Evolutionary conservation across 2,797 vertebrate genomes (phyloP).

Genomic region (Phylloscopus collybita): DNA sequence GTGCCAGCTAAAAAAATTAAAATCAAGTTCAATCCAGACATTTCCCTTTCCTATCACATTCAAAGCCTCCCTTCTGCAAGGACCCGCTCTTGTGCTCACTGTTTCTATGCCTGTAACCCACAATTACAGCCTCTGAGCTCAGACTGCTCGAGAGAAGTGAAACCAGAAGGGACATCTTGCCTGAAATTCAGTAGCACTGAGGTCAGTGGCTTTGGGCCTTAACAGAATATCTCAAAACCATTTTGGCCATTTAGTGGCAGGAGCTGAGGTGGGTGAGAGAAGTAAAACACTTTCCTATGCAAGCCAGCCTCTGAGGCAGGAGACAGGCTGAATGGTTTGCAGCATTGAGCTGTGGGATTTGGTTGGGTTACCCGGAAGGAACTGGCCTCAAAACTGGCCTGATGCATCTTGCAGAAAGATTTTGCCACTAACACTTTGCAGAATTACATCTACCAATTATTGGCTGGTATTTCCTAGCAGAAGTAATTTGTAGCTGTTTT

Average conservation of each 20-base stretch:
- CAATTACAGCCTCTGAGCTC: constrained; percentile 47
- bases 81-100: not conserved
- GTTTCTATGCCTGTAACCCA: constrained; percentile 36
- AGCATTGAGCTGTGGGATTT: constrained; percentile 18
- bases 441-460: constrained; percentile 50
- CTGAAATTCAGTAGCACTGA: constrained; percentile 37
- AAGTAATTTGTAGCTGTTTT: constrained; percentile 43
- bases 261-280: not conserved
- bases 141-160: not conserved
- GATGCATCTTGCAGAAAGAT: constrained; percentile 17
- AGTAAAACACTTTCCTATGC: not conserved
- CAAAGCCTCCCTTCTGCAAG: not conserved
- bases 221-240: not conserved
- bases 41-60: not conserved
- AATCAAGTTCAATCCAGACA: not conserved
- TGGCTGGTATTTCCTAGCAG: constrained; percentile 42
- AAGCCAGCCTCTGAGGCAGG: not conserved
- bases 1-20: not conserved
- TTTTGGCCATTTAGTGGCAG: constrained; percentile 24
- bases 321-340: not conserved
- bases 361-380: constrained; percentile 22
- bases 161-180: constrained; percentile 51
- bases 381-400: not conserved
- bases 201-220: not conserved
- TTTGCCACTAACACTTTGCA: constrained; percentile 34